These are phyloP conservation scores for Catotricha subobsoleta DNA, from an alignment of 2,888 invertebrate species.

Conservation along the genomic window DNA sequence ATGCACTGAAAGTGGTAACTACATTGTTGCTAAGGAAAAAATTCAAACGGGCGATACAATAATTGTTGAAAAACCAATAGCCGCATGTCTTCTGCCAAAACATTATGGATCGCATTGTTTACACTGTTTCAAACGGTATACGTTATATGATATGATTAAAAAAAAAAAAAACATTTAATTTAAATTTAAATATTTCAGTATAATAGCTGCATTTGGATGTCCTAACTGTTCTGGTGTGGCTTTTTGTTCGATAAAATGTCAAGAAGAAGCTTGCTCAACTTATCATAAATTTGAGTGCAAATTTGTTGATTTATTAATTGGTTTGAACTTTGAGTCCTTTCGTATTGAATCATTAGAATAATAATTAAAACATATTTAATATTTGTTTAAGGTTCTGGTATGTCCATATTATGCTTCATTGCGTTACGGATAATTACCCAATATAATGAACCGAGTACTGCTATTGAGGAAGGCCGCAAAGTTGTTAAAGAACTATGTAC, in stretches of 20 bases:
- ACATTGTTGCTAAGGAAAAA: conserved; percentile 40
- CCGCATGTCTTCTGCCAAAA: conserved; percentile 52
- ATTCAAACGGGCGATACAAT: conserved; percentile 50
- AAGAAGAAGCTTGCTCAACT: conserved; percentile 39
- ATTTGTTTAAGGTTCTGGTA: conserved; percentile 50
- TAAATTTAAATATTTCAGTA: conserved; percentile 29
- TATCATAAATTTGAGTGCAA: conserved; percentile 64
- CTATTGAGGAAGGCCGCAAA: conserved; percentile 25
- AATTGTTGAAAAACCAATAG: conserved; percentile 52
- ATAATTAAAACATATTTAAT: conserved; percentile 1
- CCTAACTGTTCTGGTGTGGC: conserved; percentile 56
- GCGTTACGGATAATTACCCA: conserved; percentile 64
- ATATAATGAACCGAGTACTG: conserved; percentile 30
- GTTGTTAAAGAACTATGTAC: conserved; percentile 47
- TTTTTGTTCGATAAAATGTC: conserved; percentile 51
- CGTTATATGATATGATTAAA: not conserved
- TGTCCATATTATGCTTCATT: conserved; percentile 60
- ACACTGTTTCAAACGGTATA: conserved; percentile 56
- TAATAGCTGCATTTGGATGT: conserved; percentile 51
- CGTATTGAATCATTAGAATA: too few relatives aligned
- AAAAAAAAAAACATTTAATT: conserved; percentile 5
- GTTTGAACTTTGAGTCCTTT: too few relatives aligned
- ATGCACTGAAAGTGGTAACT: conserved; percentile 46
- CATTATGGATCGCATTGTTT: conserved; percentile 64
- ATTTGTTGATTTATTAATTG: conserved; percentile 53